A percentile compares a stretch with the other conserved stretches of the same genome.
phyloP scores from a whole-genome alignment of 2,113 vertebrate genomes.

The Propithecus coquereli region DNA sequence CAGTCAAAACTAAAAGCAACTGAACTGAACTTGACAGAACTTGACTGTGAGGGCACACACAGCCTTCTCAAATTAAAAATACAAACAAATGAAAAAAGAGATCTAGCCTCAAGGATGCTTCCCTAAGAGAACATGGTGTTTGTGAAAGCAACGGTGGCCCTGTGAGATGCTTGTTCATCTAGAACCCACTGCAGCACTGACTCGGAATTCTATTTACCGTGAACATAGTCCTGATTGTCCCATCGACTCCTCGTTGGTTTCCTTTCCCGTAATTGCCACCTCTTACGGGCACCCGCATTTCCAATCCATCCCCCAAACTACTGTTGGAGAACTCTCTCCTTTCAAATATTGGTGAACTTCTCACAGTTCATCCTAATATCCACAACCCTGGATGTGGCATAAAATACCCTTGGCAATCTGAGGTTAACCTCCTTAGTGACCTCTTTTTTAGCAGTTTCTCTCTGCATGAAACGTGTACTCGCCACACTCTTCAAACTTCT shows the following conservation, averaged over 20 bases:
- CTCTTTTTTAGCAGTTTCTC: background rate
- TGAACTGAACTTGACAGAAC: no score
- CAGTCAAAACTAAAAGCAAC: background rate
- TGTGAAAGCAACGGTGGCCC: fast-evolving
- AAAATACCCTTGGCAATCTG: background rate
- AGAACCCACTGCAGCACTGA: background rate
- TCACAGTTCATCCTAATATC: background rate
- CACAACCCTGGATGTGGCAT: background rate
- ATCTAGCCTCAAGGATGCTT: background rate
- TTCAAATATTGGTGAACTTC: background rate
- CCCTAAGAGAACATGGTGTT: background rate
- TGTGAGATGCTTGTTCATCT: background rate
- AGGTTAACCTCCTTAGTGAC: background rate
- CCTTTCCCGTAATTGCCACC: background rate
- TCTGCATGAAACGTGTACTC: background rate
- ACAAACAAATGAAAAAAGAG: background rate
- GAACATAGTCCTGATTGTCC: background rate
- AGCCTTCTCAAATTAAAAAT: background rate
- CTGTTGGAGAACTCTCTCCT: background rate
- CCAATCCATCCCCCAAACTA: background rate
- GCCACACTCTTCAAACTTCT: background rate
- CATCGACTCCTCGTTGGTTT: background rate
- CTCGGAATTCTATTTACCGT: background rate
- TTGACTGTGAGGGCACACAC: background rate
- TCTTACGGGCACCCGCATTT: background rate